Conservation (phyloP, 2,113 vertebrate genomes). For the Eonycteris spelaea region DNA sequence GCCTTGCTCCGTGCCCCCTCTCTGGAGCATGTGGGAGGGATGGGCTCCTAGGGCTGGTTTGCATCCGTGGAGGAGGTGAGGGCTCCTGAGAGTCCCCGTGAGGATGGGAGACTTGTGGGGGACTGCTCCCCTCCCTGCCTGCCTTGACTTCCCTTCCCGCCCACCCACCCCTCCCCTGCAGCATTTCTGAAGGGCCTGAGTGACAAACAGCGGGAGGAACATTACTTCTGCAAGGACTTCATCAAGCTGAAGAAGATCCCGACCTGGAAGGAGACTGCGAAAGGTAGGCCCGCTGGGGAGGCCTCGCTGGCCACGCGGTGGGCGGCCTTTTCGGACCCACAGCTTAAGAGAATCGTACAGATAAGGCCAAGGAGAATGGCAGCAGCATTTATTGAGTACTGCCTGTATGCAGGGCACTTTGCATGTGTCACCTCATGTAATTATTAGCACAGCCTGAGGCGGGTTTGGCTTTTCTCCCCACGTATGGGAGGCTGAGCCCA, state of each 20-base stretch:
- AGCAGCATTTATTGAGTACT: rapidly evolving
- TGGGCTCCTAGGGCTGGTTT: background rate
- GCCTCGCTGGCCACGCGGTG: rapidly evolving
- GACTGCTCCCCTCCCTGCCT: rapidly evolving
- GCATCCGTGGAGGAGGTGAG: rapidly evolving
- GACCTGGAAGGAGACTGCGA: conserved; percentile 83
- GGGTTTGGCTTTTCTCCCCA: background rate
- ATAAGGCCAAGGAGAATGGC: background rate
- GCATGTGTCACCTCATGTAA: background rate
- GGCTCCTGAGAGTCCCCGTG: no score
- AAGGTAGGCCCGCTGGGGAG: conserved; percentile 61
- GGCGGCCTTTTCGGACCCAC: rapidly evolving
- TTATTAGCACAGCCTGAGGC: background rate
- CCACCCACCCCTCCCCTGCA: background rate
- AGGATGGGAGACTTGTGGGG: background rate
- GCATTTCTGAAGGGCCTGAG: conserved; percentile 84
- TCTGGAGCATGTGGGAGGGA: background rate
- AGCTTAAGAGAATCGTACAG: rapidly evolving
- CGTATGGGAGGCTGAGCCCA: background rate
- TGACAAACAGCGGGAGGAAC: conserved; percentile 81
- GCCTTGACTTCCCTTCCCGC: background rate
- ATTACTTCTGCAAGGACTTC: conserved; percentile 83
- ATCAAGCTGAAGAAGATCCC: conserved; percentile 85
- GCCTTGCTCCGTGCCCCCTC: rapidly evolving
- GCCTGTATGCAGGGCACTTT: background rate